Percentiles rank a stretch among this genome's conserved stretches.
Conservation (phyloP, 2,797 vertebrate species). For the Morus bassanus region DNA sequence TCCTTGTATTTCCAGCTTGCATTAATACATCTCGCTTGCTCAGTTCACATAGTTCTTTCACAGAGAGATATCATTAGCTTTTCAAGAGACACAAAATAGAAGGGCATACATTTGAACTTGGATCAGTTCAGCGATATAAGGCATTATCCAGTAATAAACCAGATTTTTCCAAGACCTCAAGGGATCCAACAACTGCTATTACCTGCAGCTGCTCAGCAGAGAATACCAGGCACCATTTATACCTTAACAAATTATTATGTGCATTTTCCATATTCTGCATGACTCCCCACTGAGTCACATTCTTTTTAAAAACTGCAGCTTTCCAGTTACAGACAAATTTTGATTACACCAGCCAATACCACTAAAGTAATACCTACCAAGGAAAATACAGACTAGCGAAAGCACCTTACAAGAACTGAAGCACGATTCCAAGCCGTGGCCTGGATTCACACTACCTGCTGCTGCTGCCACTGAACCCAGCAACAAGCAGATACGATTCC, state of each 20-base stretch:
- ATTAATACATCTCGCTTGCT: background rate
- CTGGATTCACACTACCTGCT: background rate
- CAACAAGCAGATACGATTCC: accelerated
- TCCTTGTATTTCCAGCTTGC: background rate
- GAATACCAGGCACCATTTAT: background rate
- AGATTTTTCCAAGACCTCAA: background rate
- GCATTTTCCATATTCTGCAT: background rate
- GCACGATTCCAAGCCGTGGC: accelerated
- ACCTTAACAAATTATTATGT: background rate
- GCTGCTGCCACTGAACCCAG: background rate
- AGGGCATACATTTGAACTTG: background rate
- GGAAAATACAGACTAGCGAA: background rate
- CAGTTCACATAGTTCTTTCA: background rate
- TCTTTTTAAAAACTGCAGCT: background rate
- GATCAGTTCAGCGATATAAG: background rate
- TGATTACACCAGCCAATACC: background rate
- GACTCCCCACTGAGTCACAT: background rate
- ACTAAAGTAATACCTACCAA: background rate
- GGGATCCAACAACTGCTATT: background rate
- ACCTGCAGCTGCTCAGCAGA: background rate
- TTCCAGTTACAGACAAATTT: background rate
- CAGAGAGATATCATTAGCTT: background rate
- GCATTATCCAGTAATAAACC: background rate
- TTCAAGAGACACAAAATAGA: background rate
- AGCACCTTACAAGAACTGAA: background rate